These are phyloP conservation scores for Melieria omissa DNA, from an alignment of 2,888 invertebrate genomes.

Conservation along the genomic window DNA sequence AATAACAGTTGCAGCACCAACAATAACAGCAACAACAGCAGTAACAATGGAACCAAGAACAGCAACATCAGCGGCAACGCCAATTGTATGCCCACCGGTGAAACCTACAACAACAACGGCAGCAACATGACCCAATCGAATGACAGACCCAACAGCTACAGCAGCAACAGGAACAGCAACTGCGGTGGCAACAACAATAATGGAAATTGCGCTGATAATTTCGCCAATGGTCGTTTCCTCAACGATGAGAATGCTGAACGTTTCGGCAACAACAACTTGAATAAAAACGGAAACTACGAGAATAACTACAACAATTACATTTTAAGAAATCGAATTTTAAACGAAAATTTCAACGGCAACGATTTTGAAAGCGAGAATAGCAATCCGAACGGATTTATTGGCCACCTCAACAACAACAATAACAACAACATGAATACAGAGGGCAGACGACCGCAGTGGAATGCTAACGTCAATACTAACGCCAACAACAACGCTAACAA, in stretches of 20 bases:
- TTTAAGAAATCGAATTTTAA: too few relatives aligned
- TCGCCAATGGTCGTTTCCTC: neutral
- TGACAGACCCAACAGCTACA: neutral
- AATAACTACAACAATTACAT: too few relatives aligned
- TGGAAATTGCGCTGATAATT: neutral
- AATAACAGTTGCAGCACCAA: slow-evolving; percentile 12
- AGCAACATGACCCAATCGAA: neutral
- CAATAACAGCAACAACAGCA: neutral
- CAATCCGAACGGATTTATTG: neutral
- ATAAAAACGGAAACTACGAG: too few relatives aligned
- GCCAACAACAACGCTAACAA: too few relatives aligned
- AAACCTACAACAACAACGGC: neutral
- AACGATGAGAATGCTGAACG: too few relatives aligned
- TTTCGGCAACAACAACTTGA: too few relatives aligned
- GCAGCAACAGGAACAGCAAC: neutral
- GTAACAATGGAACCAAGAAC: neutral
- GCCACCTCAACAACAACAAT: too few relatives aligned
- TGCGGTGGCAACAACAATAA: neutral
- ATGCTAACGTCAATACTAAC: too few relatives aligned
- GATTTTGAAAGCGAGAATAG: neutral
- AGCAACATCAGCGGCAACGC: neutral
- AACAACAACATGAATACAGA: too few relatives aligned
- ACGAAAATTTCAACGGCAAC: neutral
- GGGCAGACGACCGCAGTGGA: too few relatives aligned
- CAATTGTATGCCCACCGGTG: neutral